Base-by-base conservation (phyloP, 2,797 vertebrate species). In the Brotula barbata region DNA sequence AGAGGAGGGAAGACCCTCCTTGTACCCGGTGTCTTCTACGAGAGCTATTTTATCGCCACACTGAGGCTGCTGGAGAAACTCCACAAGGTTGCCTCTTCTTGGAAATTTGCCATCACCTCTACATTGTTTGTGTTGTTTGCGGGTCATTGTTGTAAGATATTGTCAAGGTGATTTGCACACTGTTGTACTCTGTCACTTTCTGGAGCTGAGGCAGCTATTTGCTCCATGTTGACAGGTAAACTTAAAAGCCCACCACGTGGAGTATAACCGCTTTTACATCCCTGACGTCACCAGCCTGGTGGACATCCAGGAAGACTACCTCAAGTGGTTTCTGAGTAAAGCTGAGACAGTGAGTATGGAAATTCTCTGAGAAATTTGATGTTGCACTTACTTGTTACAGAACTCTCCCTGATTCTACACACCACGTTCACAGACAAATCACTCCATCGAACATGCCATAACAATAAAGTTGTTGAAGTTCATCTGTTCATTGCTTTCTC, bases 291-390 rank as follows among this genome's bases (percentile, higher is more conserved):
- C 93, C 79, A 94, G 40, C 75, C 91, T 98, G 51, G 95, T 98
- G 86, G 94, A 99, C 88, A 97, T 98, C 88, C 95, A 98, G 86
- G 95, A 97, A 90, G 96, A 99, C 92, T 99, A 98, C 92, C 95
- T 99, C 87, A 96, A 95, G 89, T 99, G 97, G 97, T 98, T 98
- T 90, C 90, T 98, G 70, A 94, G 92, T 87, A 95, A 95, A 87
- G 93, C 95, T 70, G 94, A 96, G 71, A 93, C 94, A 85, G 97
- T 99, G 89, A 94, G 95, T 88, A n/a, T 40, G 37, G 14, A 49
- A 36, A 28, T 15, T 51, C 16, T 21, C 47, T 34, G 14, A 19
- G 28, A 34, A 19, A 33, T 53, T 21, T 11, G 31, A 16, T 31
- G 11, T 52, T 49, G 25, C 50, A 58, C 19, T 41, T 13, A 36